Base-by-base conservation (phyloP, 2,888 invertebrate genomes). In the Onchidella celtica region DNA sequence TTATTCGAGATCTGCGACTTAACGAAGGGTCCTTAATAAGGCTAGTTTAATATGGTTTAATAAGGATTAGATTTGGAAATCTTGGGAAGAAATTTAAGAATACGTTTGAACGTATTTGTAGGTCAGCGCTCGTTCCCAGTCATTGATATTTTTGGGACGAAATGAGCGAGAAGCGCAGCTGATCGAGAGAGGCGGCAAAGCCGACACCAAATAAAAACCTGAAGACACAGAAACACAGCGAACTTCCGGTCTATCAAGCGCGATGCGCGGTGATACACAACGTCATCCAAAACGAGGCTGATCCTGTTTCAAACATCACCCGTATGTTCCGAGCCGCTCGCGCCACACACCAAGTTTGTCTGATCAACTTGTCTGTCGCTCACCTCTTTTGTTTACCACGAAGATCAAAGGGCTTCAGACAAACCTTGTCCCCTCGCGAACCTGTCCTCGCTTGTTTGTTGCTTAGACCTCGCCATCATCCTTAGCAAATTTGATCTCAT, bases 371-470 rank as follows among this genome's bases (percentile, higher is more conserved):
- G 75, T 76, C 75, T n/a, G 75, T 47, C 75, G 73, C 73, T 73
- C 75, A 76, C 75, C 75, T 76, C 65, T 65, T 27, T 76, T 76
- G 65, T 76, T 76, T 38, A 76, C 75, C 24, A 29, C 21, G 40
- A 65, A 76, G 75, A 76, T 78, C 78, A 78, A 78, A 78, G 78
- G 61, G 69, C 69, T 70, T 66, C 68, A 40, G 69, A 78, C 59
- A 78, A 78, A 69, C 70, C 34, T 57, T 57, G 36, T 40, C 68
- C 69, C 78, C 27, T 61, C 40, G 77, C 77, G 68, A 69, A 77
- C 68, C 77, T 78, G 68, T 70, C 78, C 78, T 69, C 55, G 57
- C 21, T 38, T 78, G 78, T 78, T 78, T 78, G 78, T 78, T 69
- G 78, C 65, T 47, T 65, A 65, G 59, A 76, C 75, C 75, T 76